Percentiles rank a stretch among this genome's conserved stretches.
These are phyloP conservation scores for Bubo scandiacus DNA, from an alignment of 2,113 vertebrate genomes.

Conservation along the genomic window DNA sequence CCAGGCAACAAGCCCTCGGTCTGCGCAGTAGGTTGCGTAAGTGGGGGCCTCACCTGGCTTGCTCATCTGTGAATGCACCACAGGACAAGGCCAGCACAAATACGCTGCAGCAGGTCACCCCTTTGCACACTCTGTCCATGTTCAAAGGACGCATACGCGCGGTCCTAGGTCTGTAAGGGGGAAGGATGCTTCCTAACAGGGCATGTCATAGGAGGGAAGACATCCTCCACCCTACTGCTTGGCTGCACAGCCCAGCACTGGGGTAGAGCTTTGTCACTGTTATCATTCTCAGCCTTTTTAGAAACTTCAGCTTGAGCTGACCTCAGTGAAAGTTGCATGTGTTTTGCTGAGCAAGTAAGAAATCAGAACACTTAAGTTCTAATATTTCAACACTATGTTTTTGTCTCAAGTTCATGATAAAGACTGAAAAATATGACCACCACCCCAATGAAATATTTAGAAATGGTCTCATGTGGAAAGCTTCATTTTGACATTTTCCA, in stretches of 20 bases:
- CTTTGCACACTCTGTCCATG: not conserved
- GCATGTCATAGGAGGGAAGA: not conserved
- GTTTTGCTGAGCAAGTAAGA: not conserved
- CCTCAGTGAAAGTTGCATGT: not conserved
- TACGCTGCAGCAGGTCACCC: not conserved
- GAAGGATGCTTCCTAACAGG: not conserved
- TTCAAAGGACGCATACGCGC: not conserved
- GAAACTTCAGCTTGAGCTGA: not conserved
- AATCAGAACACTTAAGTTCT: not conserved
- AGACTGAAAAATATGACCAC: not conserved
- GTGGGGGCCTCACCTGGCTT: too few relatives aligned
- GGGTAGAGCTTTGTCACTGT: not conserved
- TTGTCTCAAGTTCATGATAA: not conserved
- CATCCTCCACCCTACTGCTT: not conserved
- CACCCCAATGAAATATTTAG: not conserved
- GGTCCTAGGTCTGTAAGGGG: not conserved
- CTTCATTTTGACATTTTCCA: not conserved
- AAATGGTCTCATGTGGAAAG: not conserved
- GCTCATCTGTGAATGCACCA: not conserved
- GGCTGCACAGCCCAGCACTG: not conserved
- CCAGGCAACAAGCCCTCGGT: not conserved
- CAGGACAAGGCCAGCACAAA: not conserved
- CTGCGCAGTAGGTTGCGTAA: not conserved
- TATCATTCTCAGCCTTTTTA: not conserved
- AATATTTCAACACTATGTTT: not conserved